Evolutionary conservation across 1,140 invertebrate species (phyloP).

Genomic region (Calephelis nemesis): DNA sequence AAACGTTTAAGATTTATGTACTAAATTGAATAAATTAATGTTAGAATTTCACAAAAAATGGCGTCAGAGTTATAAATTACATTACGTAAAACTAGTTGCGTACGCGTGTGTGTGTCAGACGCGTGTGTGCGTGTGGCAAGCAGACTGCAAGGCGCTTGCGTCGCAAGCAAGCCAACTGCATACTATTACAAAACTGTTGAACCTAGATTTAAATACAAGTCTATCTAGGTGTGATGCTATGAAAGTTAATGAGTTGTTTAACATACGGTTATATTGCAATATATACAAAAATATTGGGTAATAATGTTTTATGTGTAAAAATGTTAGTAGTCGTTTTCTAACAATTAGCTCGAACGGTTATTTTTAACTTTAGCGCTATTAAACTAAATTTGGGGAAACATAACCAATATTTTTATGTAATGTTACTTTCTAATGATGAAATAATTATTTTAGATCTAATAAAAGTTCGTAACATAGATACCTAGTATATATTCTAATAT

Average conservation of each 20-base stretch:
- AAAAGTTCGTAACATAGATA: too few relatives aligned
- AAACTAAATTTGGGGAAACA: too few relatives aligned
- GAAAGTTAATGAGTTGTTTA: slow-evolving; percentile 9
- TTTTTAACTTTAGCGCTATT: too few relatives aligned
- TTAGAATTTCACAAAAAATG: slow-evolving; percentile 13
- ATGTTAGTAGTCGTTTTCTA: too few relatives aligned
- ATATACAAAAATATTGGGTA: neutral
- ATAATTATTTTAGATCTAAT: too few relatives aligned
- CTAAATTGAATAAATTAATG: neutral
- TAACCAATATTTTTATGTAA: too few relatives aligned
- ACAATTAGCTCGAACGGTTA: too few relatives aligned
- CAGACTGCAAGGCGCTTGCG: slow-evolving; percentile 36
- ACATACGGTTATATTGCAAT: neutral
- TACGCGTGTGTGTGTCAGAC: slow-evolving; percentile 22
- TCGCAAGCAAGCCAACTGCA: slow-evolving; percentile 26
- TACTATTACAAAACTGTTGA: slow-evolving; percentile 26
- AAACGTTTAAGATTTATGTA: too few relatives aligned
- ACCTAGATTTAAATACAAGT: slow-evolving; percentile 27
- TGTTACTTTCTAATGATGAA: too few relatives aligned
- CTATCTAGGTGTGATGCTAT: slow-evolving; percentile 3
- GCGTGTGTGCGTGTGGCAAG: slow-evolving; percentile 26
- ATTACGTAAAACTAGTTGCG: slow-evolving; percentile 24
- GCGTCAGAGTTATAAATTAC: slow-evolving; percentile 1
- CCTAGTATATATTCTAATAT: too few relatives aligned
- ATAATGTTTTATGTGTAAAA: too few relatives aligned